These are phyloP conservation scores for Lycocerus yunnanus DNA, from an alignment of 2,888 invertebrate genomes.

Conservation along the genomic window DNA sequence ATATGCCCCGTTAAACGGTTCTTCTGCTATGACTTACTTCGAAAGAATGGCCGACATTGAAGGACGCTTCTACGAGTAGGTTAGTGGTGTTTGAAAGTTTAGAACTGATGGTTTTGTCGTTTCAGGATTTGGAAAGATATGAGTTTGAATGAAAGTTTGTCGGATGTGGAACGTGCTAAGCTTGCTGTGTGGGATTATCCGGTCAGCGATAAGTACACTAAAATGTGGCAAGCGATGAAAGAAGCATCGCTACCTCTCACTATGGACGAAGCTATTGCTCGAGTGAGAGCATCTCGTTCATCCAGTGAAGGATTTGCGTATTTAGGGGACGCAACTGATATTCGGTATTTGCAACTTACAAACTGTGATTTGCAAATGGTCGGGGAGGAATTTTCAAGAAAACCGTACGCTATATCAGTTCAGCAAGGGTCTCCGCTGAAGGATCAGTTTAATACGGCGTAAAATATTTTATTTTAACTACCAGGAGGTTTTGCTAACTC, in stretches of 20 bases:
- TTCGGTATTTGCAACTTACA: conserved; percentile 73
- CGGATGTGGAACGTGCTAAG: conserved; percentile 87
- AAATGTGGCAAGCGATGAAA: conserved; percentile 96
- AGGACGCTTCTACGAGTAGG: conserved; percentile 90
- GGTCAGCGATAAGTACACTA: conserved; percentile 96
- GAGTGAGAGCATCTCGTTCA: conserved; percentile 69
- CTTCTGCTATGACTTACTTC: conserved; percentile 92
- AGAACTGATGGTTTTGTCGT: not conserved
- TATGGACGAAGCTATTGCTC: conserved; percentile 77
- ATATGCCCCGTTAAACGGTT: conserved; percentile 89
- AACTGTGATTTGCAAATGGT: conserved; percentile 90
- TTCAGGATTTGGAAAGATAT: conserved; percentile 96
- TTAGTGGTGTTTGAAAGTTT: conserved; percentile 29
- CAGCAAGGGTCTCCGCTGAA: conserved; percentile 94
- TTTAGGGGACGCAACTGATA: conserved; percentile 92
- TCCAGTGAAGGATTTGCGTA: conserved; percentile 72
- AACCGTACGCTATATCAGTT: conserved; percentile 96
- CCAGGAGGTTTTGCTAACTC: not conserved
- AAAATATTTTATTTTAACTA: conserved; percentile 55
- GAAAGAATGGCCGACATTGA: conserved; percentile 96
- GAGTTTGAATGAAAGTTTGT: conserved; percentile 91
- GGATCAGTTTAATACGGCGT: conserved; percentile 95
- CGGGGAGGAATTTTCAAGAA: conserved; percentile 95
- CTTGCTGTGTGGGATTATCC: conserved; percentile 99
- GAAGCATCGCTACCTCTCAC: conserved; percentile 80